A percentile compares a stretch with the other conserved stretches of the same genome.
These are phyloP conservation scores for Ylistrum balloti DNA, from an alignment of 1,140 invertebrate species.

Conservation along the genomic window DNA sequence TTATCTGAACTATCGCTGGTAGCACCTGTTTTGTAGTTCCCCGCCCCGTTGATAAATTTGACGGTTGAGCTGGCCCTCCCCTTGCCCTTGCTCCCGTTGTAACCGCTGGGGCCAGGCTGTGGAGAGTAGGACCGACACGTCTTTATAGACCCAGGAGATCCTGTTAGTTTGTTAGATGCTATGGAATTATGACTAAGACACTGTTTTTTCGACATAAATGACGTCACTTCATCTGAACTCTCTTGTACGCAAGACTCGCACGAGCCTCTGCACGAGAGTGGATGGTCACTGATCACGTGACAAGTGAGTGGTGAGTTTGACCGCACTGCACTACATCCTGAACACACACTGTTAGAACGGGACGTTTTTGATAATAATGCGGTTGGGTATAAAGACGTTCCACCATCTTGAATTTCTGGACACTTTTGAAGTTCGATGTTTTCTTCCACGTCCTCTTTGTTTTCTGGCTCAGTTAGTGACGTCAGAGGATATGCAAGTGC, in stretches of 20 bases:
- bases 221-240: conserved; percentile 29
- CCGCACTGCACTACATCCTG: neutral
- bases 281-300: neutral
- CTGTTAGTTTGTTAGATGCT: neutral
- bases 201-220: conserved; percentile 21
- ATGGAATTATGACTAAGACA: conserved; percentile 34
- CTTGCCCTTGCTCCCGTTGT: neutral
- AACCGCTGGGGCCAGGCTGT: conserved; percentile 6
- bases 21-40: conserved; percentile 3
- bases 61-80: neutral
- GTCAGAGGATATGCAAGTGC: neutral
- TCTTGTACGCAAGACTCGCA: neutral
- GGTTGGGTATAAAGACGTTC: neutral
- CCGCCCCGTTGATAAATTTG: conserved; percentile 15
- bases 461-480: neutral
- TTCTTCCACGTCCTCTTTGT: neutral
- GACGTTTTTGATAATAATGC: neutral
- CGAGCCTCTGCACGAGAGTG: conserved; percentile 29
- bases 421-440: conserved; percentile 6
- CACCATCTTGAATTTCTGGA: conserved; percentile 31
- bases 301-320: neutral
- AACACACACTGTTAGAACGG: conserved; percentile 3
- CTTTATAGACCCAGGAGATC: neutral
- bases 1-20: neutral
- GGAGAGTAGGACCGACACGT: conserved; percentile 15